Evolutionary conservation across 2,113 vertebrate species (phyloP).

Genomic region (Tachysurus vachellii): DNA sequence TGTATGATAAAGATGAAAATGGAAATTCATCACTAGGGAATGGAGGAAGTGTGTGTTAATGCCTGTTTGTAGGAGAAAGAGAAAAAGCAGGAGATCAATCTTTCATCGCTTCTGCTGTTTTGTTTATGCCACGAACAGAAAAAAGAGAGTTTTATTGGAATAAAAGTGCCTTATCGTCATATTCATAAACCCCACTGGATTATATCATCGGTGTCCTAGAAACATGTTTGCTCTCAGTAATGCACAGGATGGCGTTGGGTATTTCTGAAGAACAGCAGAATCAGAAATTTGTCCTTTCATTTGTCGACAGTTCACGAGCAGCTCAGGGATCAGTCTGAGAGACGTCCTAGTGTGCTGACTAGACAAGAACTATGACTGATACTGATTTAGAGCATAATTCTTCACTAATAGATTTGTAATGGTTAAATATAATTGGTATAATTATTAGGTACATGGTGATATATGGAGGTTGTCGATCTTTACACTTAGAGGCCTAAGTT

Average conservation of each 20-base stretch:
- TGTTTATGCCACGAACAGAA: neutral
- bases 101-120: neutral
- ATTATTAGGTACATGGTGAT: neutral
- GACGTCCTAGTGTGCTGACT: neutral
- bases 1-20: conserved; percentile 71
- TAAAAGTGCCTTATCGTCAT: neutral
- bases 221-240: neutral
- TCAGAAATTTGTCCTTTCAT: neutral
- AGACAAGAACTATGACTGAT: neutral
- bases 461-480: neutral
- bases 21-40: conserved; percentile 68
- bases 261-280: neutral
- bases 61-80: conserved; percentile 36
- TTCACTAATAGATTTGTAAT: neutral
- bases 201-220: neutral
- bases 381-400: neutral
- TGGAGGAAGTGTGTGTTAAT: conserved; percentile 26
- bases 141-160: neutral
- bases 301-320: neutral
- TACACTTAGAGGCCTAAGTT: neutral
- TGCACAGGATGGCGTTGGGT: too few species aligned
- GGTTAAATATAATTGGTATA: neutral
- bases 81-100: conserved; percentile 5
- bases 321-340: neutral
- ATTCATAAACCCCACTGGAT: neutral